Evolutionary conservation across 2,113 vertebrate species (phyloP), one percentile per base, ranked within the genome.

Genomic region (Coptodon rendalli): DNA sequence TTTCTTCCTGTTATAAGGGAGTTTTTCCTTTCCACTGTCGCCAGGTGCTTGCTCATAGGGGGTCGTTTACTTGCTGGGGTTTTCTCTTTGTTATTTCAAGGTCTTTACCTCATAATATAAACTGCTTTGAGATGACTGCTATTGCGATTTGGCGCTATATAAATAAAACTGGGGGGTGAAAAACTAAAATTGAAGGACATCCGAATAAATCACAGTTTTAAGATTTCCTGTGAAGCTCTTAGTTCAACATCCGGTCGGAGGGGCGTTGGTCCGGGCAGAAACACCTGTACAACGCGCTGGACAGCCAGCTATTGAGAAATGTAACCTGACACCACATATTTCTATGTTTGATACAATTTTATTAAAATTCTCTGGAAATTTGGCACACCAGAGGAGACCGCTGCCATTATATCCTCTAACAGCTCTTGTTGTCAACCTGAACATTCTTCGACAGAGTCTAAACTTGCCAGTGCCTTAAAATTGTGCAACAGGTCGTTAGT

Each of bases 181-280:
- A 29, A 11, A 50, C 14, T 8, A n/a, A 54, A 2, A 54, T 34
- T 66, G 10, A 22, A 16, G 24, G 2, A 52, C 7, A 27, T 9
- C 4, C 19, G 14, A 48, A 10, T 9, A 13, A 86, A 80, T 84
- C 24, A 5, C 54, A 80, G 50, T 52, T 68, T 22, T 9, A 8
- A 10, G 22, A 24, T 50, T 31, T 48, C 19, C 24, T 31, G 2
- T 24, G 27, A 29, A 7, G 17, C 14, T 38, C 7, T n/a, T 22
- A 17, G 59, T 80, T 40, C 8, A 11, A 84, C 80, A 87, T 89
- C 86, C 86, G 80, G 84, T 81, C 3, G 10, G 31, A 92, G 83
- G 94, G 94, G 95, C 91, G 94, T 93, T 94, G 95, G 93, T 82
- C 53, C 61, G n/a, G n/a, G 29, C 48, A 86, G 5, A 78, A 73